phyloP scores from a whole-genome alignment of 2,113 vertebrate species.

The Phalacrocorax carbo region DNA sequence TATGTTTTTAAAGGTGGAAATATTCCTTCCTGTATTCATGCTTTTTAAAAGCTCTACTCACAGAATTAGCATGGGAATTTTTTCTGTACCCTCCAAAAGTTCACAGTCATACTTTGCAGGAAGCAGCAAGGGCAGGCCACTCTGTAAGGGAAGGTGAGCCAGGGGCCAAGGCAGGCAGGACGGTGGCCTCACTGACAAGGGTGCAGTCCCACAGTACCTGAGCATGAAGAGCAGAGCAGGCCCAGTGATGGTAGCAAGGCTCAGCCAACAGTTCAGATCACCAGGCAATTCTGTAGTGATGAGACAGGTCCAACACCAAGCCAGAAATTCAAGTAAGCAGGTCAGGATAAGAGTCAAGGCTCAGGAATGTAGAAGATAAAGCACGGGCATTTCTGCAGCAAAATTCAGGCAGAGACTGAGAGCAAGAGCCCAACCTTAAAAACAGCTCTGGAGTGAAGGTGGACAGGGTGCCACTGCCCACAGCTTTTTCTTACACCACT shows the following conservation, averaged over 20 bases:
- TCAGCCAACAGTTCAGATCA: background rate
- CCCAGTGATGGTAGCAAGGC: background rate
- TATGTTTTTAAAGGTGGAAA: background rate
- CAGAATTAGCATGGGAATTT: background rate
- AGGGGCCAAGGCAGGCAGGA: background rate
- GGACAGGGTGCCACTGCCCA: background rate
- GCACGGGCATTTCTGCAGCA: background rate
- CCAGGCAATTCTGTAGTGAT: background rate
- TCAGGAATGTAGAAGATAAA: background rate
- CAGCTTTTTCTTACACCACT: background rate
- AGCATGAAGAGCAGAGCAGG: background rate
- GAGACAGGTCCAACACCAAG: background rate
- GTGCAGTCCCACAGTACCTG: background rate
- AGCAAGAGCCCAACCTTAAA: background rate
- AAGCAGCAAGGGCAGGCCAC: background rate
- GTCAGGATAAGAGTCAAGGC: background rate
- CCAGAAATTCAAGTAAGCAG: background rate
- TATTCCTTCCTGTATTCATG: background rate
- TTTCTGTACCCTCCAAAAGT: background rate
- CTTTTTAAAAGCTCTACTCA: background rate
- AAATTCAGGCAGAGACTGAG: background rate
- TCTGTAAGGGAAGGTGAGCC: background rate
- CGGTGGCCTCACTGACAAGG: background rate
- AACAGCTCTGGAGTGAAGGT: background rate
- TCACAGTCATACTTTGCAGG: fast-evolving